A percentile compares a stretch with the other conserved stretches of the same genome.
phyloP scores from a whole-genome alignment of 1,140 invertebrate species.

The Drosophila subobscura region DNA sequence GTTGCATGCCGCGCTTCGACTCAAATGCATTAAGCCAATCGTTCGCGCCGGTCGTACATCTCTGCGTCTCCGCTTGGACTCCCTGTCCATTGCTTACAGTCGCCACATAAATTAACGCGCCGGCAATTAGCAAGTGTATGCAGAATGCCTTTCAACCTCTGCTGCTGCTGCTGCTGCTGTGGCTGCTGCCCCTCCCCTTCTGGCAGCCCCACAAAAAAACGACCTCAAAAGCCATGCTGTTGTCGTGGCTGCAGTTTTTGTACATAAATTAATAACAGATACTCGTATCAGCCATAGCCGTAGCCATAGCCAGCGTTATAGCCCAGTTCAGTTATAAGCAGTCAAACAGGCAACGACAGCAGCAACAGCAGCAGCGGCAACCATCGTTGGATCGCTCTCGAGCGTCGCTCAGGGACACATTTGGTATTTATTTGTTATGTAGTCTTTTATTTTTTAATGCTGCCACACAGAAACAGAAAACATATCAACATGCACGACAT shows the following conservation, averaged over 20 bases:
- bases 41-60: conserved; percentile 14
- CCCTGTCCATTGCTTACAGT: conserved; percentile 47
- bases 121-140: conserved; percentile 81
- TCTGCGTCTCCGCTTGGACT: not conserved
- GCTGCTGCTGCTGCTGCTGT: not conserved
- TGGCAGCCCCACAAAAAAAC: conserved; percentile 16
- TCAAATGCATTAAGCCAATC: conserved; percentile 72
- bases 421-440: conserved; percentile 42
- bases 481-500: conserved; percentile 76
- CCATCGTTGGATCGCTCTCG: conserved; percentile 23
- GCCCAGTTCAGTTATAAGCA: conserved; percentile 78
- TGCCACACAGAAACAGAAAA: conserved; percentile 59
- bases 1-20: conserved; percentile 46
- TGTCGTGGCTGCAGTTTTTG: conserved; percentile 58
- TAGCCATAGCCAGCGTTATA: conserved; percentile 51
- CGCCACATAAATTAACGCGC: conserved; percentile 80
- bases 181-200: not conserved
- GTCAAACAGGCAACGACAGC: conserved; percentile 23
- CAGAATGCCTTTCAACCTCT: conserved; percentile 63
- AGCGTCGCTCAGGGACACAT: conserved; percentile 78
- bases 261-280: conserved; percentile 82
- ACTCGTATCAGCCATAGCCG: conserved; percentile 48
- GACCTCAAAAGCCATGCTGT: conserved; percentile 59
- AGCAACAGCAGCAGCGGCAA: conserved; percentile 1
- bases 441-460: conserved; percentile 49